Percentiles rank a stretch among this genome's conserved stretches.
These are phyloP conservation scores for Equus przewalskii DNA, from an alignment of 2,113 vertebrate genomes.

Conservation along the genomic window DNA sequence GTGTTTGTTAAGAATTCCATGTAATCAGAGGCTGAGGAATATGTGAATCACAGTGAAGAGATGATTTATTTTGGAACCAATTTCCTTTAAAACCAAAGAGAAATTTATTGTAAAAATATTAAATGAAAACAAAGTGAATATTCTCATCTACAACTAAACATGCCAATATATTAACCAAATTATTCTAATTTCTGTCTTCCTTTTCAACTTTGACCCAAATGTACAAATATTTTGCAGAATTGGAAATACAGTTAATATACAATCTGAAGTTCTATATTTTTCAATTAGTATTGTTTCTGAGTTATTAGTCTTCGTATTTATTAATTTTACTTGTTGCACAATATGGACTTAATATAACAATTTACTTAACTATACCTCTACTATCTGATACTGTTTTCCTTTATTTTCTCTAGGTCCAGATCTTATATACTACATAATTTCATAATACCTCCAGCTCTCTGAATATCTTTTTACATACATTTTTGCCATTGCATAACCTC, in stretches of 20 bases:
- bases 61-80: background rate
- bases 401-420: conserved; percentile 26
- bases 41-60: conserved; percentile 30
- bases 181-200: conserved; percentile 34
- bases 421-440: conserved; percentile 29
- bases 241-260: background rate
- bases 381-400: background rate
- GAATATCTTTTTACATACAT: background rate
- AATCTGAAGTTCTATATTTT: conserved; percentile 17
- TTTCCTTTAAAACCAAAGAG: conserved; percentile 28
- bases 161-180: conserved; percentile 25
- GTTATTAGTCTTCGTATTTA: conserved; percentile 15
- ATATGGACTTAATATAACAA: conserved; percentile 10
- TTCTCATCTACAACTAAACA: conserved; percentile 45
- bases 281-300: conserved; percentile 50
- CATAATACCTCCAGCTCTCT: background rate
- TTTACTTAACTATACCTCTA: conserved; percentile 1
- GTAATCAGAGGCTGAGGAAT: background rate
- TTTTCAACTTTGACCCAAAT: conserved; percentile 43
- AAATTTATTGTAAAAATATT: conserved; percentile 52
- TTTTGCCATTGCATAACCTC: background rate
- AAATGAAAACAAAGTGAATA: conserved; percentile 38
- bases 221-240: conserved; percentile 26
- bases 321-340: conserved; percentile 44
- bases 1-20: conserved; percentile 30